Evolutionary conservation across 2,888 invertebrate species (phyloP).

Genomic region (Himalopsyche kuldschensis): DNA sequence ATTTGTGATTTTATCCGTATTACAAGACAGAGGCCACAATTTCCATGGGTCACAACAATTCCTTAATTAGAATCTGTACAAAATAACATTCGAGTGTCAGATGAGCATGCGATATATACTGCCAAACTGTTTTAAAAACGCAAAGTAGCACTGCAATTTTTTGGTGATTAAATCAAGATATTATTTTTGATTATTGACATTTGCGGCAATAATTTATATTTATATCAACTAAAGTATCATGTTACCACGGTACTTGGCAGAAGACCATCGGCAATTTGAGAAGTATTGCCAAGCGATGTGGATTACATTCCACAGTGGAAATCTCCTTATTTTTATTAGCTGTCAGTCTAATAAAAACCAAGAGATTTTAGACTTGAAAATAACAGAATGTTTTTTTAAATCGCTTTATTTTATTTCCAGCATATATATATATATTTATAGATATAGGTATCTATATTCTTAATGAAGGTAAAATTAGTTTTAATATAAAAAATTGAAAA

Average conservation of each 20-base stretch:
- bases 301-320: too few species aligned
- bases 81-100: not conserved
- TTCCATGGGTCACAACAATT: constrained; percentile 16
- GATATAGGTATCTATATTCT: too few species aligned
- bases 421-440: too few species aligned
- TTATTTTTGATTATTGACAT: not conserved
- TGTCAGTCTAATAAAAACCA: too few species aligned
- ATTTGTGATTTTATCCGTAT: constrained; percentile 11
- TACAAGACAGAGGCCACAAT: not conserved
- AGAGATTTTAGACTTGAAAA: too few species aligned
- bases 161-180: not conserved
- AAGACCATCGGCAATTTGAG: not conserved
- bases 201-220: constrained; percentile 22
- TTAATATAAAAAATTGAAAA: too few species aligned
- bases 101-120: not conserved
- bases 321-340: too few species aligned
- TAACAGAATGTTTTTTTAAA: too few species aligned
- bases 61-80: constrained; percentile 3
- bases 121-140: not conserved
- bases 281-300: not conserved
- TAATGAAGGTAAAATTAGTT: too few species aligned
- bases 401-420: too few species aligned
- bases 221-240: constrained; percentile 25
- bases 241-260: constrained; percentile 19
- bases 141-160: not conserved